These are phyloP conservation scores for Cladorhizidae sp. DNA, from an alignment of 37 sponge, comb jelly and placozoan species.

Conservation along the genomic window DNA sequence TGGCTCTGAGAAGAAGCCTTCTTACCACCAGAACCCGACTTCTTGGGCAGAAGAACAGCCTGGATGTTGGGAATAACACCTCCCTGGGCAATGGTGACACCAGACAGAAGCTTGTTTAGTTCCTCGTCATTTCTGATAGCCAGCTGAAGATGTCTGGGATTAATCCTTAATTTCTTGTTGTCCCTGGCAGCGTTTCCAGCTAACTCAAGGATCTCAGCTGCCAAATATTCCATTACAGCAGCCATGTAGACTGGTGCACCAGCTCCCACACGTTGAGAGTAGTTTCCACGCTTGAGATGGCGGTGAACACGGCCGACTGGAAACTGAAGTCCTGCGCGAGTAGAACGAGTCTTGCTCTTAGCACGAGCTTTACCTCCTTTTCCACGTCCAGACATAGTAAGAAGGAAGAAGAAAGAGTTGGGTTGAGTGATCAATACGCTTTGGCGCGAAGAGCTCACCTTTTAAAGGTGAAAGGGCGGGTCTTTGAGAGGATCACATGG, in stretches of 20 bases:
- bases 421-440: too few species aligned
- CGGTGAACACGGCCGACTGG: too few species aligned
- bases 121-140: conserved; percentile 98
- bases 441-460: too few species aligned
- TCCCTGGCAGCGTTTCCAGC: conserved; percentile 99
- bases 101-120: conserved; percentile 93
- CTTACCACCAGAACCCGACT: conserved; percentile 62
- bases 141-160: conserved; percentile 98
- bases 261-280: conserved; percentile 92
- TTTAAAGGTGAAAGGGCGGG: too few species aligned
- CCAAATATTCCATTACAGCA: too few species aligned
- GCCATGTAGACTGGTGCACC: too few species aligned
- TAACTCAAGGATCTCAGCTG: conserved; percentile 99
- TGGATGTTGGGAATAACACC: conserved; percentile 99
- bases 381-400: too few species aligned
- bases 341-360: conserved; percentile 94
- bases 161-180: too few species aligned
- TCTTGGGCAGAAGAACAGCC: conserved; percentile 97
- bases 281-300: conserved; percentile 89
- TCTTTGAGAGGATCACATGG: too few species aligned
- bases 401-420: too few species aligned
- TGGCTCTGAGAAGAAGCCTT: conserved; percentile 80
- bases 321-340: conserved; percentile 98
- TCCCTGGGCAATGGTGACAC: conserved; percentile 98
- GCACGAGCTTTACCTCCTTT: too few species aligned